These are phyloP conservation scores for Gallinago stenura DNA, from an alignment of 2,797 vertebrate genomes.

Conservation along the genomic window DNA sequence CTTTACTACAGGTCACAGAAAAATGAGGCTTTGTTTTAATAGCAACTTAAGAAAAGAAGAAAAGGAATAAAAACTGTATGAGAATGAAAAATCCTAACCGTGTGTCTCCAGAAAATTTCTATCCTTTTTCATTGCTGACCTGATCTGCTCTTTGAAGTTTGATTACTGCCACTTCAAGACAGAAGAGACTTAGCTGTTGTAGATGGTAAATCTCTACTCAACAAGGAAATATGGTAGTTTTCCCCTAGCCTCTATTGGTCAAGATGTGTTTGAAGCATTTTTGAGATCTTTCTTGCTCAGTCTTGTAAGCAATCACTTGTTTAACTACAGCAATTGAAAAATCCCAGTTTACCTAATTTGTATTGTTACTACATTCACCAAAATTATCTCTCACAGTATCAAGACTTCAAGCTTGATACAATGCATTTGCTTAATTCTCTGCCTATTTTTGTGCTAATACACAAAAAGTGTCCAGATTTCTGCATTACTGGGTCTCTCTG, in stretches of 20 bases:
- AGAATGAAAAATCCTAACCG: background rate
- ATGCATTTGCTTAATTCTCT: background rate
- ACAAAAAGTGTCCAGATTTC: background rate
- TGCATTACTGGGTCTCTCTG: background rate
- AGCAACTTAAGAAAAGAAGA: background rate
- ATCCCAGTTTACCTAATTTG: background rate
- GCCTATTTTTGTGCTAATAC: background rate
- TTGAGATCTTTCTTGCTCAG: background rate
- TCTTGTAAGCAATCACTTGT: background rate
- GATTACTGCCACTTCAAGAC: background rate
- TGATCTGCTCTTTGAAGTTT: background rate
- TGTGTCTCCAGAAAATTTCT: background rate
- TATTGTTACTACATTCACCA: background rate
- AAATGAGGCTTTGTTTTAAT: background rate
- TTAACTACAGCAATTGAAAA: background rate
- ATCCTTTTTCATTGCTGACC: background rate
- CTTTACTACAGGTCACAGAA: background rate
- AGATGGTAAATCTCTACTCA: background rate
- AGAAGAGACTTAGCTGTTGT: background rate
- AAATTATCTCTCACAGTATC: background rate
- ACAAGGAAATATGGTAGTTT: background rate
- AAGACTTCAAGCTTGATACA: background rate
- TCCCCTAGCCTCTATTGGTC: background rate
- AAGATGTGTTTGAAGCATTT: background rate
- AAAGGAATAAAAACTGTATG: background rate